phyloP scores from a whole-genome alignment of 2,797 vertebrate species.

The Gymnoscopelus braueri region DNA sequence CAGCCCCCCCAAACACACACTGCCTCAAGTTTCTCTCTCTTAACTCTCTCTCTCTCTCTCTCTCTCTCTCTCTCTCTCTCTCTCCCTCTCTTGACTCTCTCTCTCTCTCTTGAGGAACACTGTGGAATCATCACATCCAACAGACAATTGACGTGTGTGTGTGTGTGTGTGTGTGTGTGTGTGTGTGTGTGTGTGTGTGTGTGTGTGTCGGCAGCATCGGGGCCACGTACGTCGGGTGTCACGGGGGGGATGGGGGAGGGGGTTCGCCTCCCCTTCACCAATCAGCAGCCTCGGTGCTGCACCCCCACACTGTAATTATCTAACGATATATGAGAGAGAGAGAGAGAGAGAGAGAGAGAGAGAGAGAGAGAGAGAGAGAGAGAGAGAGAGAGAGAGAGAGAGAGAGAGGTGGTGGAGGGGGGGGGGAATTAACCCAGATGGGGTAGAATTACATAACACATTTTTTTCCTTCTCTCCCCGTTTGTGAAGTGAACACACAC shows the following conservation, averaged over 20 bases:
- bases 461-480: constrained; percentile 23
- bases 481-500: neutral
- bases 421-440: constrained; percentile 50
- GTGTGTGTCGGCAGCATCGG: neutral
- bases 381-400: neutral
- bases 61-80: constrained; percentile 49
- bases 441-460: constrained; percentile 66
- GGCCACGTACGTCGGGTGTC: constrained; percentile 2
- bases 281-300: constrained; percentile 26
- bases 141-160: neutral
- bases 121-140: too few relatives aligned
- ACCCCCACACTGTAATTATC: constrained; percentile 36
- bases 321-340: constrained; percentile 29
- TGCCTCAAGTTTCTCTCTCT: constrained; percentile 66
- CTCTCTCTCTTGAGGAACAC: constrained; percentile 16
- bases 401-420: constrained; percentile 6
- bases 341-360: neutral
- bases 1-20: constrained; percentile 41
- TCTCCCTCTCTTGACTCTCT: constrained; percentile 27
- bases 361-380: neutral
- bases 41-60: constrained; percentile 30
- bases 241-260: neutral
- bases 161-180: constrained; percentile 3
- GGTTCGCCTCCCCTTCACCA: constrained; percentile 17
- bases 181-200: neutral